A percentile compares a stretch with the other conserved stretches of the same genome.
Conservation (phyloP, 2,113 vertebrate genomes). For the Leucoraja erinaceus region DNA sequence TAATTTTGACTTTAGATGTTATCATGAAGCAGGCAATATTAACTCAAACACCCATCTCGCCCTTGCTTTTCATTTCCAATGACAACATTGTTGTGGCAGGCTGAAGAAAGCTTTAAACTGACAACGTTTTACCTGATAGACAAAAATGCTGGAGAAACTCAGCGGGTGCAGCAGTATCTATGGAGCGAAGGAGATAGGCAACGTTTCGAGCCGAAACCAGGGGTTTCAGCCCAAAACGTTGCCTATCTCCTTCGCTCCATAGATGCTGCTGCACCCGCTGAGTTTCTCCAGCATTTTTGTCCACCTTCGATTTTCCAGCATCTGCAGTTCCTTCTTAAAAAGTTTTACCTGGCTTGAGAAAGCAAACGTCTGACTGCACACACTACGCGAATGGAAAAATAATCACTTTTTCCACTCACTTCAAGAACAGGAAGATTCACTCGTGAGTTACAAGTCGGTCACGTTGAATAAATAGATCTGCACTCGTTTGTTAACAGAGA, state of each 20-base stretch:
- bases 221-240: too few species aligned
- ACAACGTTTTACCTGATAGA: neutral
- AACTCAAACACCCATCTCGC: neutral
- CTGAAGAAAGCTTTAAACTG: neutral
- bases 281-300: too few species aligned
- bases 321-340: too few species aligned
- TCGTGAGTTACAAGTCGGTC: neutral
- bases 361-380: too few species aligned
- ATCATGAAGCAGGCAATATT: neutral
- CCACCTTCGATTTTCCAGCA: too few species aligned
- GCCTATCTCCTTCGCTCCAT: too few species aligned
- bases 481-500: neutral
- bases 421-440: conserved; percentile 18
- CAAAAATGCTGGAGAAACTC: too few species aligned
- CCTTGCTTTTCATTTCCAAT: neutral
- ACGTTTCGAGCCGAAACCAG: too few species aligned
- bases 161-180: too few species aligned
- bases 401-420: conserved; percentile 6
- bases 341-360: neutral
- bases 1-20: neutral
- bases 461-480: neutral
- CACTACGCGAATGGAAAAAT: neutral
- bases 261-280: too few species aligned
- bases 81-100: neutral
- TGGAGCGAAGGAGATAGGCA: too few species aligned